These are phyloP conservation scores for Lithobates pipiens DNA, from an alignment of 2,797 vertebrate species.

Conservation along the genomic window DNA sequence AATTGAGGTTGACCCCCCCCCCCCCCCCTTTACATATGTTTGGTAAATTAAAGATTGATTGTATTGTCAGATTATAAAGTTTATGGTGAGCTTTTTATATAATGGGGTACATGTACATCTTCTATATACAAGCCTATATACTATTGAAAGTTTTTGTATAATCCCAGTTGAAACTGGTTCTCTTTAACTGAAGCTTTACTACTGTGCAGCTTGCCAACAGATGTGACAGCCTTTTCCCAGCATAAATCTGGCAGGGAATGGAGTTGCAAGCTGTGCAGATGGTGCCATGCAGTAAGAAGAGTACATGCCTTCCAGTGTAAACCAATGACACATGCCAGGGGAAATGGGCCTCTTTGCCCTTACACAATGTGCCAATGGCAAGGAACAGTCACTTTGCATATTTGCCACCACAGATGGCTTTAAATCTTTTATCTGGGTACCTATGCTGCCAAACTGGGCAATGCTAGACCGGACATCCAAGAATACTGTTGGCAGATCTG, in stretches of 20 bases:
- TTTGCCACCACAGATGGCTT: background rate
- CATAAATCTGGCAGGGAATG: background rate
- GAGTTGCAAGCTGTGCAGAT: background rate
- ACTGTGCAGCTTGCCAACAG: background rate
- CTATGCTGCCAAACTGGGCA: background rate
- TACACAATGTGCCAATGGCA: slow-evolving; percentile 27
- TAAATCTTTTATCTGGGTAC: background rate
- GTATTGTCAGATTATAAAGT: too few species aligned
- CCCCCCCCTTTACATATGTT: too few species aligned
- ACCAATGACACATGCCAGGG: slow-evolving; percentile 16
- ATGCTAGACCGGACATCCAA: background rate
- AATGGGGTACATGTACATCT: too few species aligned
- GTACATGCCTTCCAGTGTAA: slow-evolving; percentile 27
- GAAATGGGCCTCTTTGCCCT: slow-evolving; percentile 19
- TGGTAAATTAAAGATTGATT: too few species aligned
- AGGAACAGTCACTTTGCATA: slow-evolving; percentile 1
- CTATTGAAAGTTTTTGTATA: too few species aligned
- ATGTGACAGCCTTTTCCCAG: background rate
- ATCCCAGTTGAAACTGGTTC: too few species aligned
- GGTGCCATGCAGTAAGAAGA: background rate
- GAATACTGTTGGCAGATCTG: background rate
- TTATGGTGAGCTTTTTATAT: too few species aligned
- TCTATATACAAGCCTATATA: too few species aligned
- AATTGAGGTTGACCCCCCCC: too few species aligned
- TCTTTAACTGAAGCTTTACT: background rate